Base-by-base conservation (phyloP, 2,888 invertebrate species). In the Trissolcus japonicus region DNA sequence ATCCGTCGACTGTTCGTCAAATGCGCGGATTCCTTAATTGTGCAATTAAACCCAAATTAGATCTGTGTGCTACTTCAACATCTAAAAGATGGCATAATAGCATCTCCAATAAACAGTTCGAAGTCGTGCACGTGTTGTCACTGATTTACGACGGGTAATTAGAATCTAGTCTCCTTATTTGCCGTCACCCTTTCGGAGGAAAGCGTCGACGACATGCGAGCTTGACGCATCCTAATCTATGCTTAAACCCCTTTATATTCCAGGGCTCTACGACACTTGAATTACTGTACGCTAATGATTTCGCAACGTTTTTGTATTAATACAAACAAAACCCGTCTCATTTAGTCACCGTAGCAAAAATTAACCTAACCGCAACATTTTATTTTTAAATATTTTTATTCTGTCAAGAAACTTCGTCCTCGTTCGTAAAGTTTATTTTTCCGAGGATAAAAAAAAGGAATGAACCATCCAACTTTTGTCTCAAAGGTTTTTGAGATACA, bases 91-190 rank as follows among this genome's bases (percentile, higher is more conserved):
- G 81, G 77, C 71, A 79, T 80, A 82, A 83, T 82, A 77, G 83
- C 81, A 82, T 81, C 80, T 82, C 83, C 83, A 83, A 87, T 87
- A 87, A 88, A 88, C 86, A 87, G 86, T 83, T 80, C 81, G 81
- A n/a, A 83, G 83, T 83, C 80, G 84, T 86, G 88, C 88, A 89
- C 88, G 88, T 88, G 89, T 87, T 88, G 89, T 88, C 88, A 83
- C 83, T 88, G 88, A 89, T 89, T 89, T 89, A 89, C 86, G 86
- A 80, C 75, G 71, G 86, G 88, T 86, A 89, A 89, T 89, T 89
- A 89, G 87, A 88, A 86, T 87, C 86, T 81, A 84, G 84, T 83
- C 83, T 84, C 85, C 87, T 87, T 87, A 88, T 88, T 87, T 86
- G 87, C 86, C 85, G 79, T 82, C 82, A 80, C 79, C 81, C 80